phyloP scores from a whole-genome alignment of 2,113 vertebrate species.

The Haplochromis burtoni region DNA sequence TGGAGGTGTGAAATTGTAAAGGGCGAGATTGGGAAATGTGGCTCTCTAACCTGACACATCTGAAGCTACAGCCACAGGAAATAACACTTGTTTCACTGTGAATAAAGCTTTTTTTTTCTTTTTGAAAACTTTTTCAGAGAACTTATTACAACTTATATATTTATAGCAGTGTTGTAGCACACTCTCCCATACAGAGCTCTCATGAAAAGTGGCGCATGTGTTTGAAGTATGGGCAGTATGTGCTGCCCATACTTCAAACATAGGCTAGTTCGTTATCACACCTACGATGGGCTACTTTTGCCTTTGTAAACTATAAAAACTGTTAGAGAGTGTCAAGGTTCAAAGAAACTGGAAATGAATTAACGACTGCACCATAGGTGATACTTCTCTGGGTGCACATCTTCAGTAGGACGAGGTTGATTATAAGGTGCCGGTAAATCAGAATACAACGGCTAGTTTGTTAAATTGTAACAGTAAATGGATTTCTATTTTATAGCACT shows the following conservation, averaged over 20 bases:
- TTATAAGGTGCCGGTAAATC: not conserved
- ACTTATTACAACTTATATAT: not conserved
- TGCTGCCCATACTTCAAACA: not conserved
- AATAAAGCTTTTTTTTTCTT: not conserved
- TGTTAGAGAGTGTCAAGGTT: not conserved
- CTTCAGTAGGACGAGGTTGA: not conserved
- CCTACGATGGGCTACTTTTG: not conserved
- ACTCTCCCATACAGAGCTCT: not conserved
- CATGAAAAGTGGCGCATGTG: fast-evolving
- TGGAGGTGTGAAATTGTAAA: not conserved
- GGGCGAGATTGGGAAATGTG: not conserved
- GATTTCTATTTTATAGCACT: not conserved
- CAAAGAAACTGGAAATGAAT: not conserved
- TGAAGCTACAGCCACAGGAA: not conserved
- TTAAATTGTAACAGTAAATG: not conserved
- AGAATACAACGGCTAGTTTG: not conserved
- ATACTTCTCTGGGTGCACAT: not conserved
- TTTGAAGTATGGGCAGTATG: not conserved
- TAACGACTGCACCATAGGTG: not conserved
- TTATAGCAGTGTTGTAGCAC: not conserved
- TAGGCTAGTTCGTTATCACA: not conserved
- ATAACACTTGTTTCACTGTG: not conserved
- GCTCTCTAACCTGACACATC: not conserved
- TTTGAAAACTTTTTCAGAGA: not conserved
- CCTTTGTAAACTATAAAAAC: not conserved